Base-by-base conservation (phyloP, 2,797 vertebrate species). In the Xiphorhynchus erythropygius region DNA sequence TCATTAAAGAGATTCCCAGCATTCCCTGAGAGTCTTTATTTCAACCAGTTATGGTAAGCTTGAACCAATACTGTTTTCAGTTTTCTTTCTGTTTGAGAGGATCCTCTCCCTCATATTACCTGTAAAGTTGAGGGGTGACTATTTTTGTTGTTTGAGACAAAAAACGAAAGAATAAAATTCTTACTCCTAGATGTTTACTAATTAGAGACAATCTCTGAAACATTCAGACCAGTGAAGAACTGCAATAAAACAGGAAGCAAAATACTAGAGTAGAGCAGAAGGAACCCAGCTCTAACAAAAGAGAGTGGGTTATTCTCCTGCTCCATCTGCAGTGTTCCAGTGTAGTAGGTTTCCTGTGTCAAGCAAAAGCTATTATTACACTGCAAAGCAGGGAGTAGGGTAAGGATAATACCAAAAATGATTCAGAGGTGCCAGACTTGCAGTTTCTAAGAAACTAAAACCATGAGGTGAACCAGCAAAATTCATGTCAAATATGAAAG, bases 361-460 rank as follows among this genome's bases (percentile, higher is more conserved):
- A 94, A 94, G 81, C 10, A 22, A 91, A 95, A 96, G 87, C 96
- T 96, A 92, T 97, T 96, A 96, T 96, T 96, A 95, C 94, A 92
- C 74, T 87, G 93, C 85, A 93, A 90, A 95, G 89, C 82, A 92
- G 88, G 85, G 85, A 95, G 75, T 32, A 94, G 55, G 94, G 94
- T 78, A 94, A 96, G 87, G 94, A 96, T 94, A 94, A 95, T 50
- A 96, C 81, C 89, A 91, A 94, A 90, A 93, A 90, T 77, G 91
- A 96, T 94, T 96, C 90, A 94, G 87, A 96, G 93, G 91, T 94
- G 95, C 89, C 87, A 97, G 96, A 95, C 93, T 87, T 91, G 77
- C 93, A 94, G 88, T 77, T 94, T 90, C 83, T 84, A 82, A 91
- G 83, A 92, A 96, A 93, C 70, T 84, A 90, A 95, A 96, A 59